These are phyloP conservation scores for Aricia agestis DNA, from an alignment of 1,140 invertebrate genomes.

Conservation along the genomic window DNA sequence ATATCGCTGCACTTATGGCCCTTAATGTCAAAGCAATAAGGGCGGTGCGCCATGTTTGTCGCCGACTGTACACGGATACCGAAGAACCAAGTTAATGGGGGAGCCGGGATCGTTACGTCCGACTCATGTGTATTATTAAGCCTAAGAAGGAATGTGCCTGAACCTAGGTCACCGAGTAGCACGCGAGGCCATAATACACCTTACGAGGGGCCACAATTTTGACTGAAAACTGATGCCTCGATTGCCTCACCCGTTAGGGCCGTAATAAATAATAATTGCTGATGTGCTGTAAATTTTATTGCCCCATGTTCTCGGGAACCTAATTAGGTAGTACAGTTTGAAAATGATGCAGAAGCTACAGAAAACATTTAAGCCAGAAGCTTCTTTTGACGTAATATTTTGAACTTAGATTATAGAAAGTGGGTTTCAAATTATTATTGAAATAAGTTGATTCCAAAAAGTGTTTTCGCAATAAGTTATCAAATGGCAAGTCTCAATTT, in stretches of 20 bases:
- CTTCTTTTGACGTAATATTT: no score
- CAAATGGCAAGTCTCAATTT: no score
- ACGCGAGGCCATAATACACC: conserved; percentile 37
- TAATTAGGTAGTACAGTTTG: background rate
- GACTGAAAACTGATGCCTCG: conserved; percentile 28
- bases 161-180: conserved; percentile 59
- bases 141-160: conserved; percentile 65
- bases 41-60: no score
- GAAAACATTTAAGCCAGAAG: background rate
- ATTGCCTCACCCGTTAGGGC: conserved; percentile 25
- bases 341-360: background rate
- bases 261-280: conserved; percentile 5
- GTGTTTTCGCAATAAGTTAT: no score
- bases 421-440: no score
- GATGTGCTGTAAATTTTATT: background rate
- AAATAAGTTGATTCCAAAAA: no score
- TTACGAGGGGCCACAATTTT: conserved; percentile 29
- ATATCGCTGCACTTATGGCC: background rate
- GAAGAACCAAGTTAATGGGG: conserved; percentile 48
- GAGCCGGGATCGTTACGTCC: conserved; percentile 56
- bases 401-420: no score
- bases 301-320: background rate
- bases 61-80: conserved; percentile 15
- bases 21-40: no score
- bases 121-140: conserved; percentile 67